phyloP scores from a whole-genome alignment of 2,888 invertebrate genomes.

The Nudaria mundana region DNA sequence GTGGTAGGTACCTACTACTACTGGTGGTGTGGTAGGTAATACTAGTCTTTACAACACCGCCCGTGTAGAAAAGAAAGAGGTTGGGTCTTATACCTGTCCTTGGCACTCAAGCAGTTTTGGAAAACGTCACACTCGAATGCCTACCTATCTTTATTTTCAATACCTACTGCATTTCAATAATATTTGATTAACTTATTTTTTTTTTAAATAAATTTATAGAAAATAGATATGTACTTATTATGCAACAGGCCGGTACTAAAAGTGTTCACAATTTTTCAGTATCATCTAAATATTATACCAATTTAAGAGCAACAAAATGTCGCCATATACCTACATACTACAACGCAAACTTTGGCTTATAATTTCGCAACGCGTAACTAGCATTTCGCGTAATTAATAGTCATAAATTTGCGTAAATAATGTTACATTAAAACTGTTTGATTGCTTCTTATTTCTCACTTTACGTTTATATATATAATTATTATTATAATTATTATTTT shows the following conservation, averaged over 20 bases:
- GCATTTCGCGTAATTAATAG: neutral
- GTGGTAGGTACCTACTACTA: too few relatives aligned
- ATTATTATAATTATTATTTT: neutral
- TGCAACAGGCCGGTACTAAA: neutral
- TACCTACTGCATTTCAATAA: neutral
- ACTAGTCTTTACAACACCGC: too few relatives aligned
- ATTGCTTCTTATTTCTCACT: slow-evolving; percentile 8
- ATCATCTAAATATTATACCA: slow-evolving; percentile 6
- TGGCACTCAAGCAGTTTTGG: too few relatives aligned
- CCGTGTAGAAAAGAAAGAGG: too few relatives aligned
- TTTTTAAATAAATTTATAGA: neutral
- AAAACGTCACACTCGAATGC: too few relatives aligned
- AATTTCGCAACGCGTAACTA: neutral
- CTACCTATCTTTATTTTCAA: too few relatives aligned
- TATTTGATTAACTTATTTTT: neutral
- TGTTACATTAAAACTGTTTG: neutral
- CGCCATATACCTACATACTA: slow-evolving; percentile 1
- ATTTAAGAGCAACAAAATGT: slow-evolving; percentile 8
- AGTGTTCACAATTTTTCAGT: slow-evolving; percentile 1
- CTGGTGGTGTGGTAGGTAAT: too few relatives aligned
- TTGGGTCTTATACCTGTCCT: too few relatives aligned
- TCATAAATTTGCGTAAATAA: neutral
- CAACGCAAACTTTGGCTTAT: neutral
- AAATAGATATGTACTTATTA: neutral
- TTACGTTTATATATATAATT: neutral